Conservation (phyloP, 2,113 vertebrate species). For the Astatotilapia flaviijosephi region DNA sequence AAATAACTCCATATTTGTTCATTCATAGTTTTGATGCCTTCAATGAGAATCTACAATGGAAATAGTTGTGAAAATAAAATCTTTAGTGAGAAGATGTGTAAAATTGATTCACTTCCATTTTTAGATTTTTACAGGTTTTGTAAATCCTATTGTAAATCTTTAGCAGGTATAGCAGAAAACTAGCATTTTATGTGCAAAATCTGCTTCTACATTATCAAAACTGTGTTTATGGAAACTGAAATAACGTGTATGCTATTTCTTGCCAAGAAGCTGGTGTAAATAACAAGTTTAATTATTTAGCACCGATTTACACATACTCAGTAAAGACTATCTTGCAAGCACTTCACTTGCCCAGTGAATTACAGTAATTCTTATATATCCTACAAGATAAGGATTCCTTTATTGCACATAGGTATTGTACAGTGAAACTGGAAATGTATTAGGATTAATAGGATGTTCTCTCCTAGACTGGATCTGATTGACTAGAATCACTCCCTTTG, state of each 20-base stretch:
- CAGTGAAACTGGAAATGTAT: neutral
- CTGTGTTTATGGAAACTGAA: neutral
- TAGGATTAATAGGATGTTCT: neutral
- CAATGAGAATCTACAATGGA: neutral
- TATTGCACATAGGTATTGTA: neutral
- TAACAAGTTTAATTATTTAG: neutral
- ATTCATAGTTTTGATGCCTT: neutral
- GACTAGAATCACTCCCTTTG: neutral
- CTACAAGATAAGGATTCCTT: neutral
- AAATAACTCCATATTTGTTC: neutral
- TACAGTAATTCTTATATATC: neutral
- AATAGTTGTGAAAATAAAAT: neutral
- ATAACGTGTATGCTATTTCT: neutral
- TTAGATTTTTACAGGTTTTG: neutral
- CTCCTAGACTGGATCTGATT: neutral
- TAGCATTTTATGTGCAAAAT: neutral
- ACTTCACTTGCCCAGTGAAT: neutral
- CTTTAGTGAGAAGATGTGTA: neutral
- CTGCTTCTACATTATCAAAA: neutral
- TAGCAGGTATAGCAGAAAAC: neutral
- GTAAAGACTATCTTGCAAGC: neutral
- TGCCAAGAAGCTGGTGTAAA: neutral
- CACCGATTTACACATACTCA: neutral
- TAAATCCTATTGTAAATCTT: neutral
- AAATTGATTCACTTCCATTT: neutral